Conservation (phyloP, 2,888 invertebrate genomes). For the Antheraea assamensis region DNA sequence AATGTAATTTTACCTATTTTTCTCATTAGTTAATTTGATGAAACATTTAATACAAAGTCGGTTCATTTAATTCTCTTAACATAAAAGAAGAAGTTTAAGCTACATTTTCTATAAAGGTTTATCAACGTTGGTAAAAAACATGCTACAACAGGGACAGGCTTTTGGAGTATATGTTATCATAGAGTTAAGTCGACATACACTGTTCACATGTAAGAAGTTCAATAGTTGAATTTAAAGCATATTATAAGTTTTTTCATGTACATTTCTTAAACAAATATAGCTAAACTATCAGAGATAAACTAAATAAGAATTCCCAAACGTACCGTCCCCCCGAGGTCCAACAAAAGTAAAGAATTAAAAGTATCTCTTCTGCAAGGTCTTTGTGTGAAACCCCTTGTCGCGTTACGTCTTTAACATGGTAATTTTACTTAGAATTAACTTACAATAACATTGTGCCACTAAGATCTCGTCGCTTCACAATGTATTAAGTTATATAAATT, state of each 20-base stretch:
- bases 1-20: too few species aligned
- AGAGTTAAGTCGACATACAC: too few species aligned
- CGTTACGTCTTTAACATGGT: conserved; percentile 61
- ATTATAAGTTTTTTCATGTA: neutral
- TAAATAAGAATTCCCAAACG: neutral
- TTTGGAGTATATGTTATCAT: too few species aligned
- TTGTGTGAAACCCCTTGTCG: conserved; percentile 49
- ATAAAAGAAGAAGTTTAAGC: too few species aligned
- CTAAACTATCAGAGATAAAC: neutral
- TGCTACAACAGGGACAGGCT: too few species aligned
- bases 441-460: conserved; percentile 35
- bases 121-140: too few species aligned
- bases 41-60: too few species aligned
- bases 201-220: neutral
- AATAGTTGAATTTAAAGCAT: neutral
- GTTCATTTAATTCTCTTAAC: too few species aligned
- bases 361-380: conserved; percentile 47
- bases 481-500: neutral
- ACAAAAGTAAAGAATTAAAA: conserved; percentile 26
- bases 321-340: conserved; percentile 3
- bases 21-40: too few species aligned
- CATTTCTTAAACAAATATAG: neutral
- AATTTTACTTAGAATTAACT: conserved; percentile 56
- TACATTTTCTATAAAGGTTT: too few species aligned
- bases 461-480: conserved; percentile 3